A percentile compares a stretch with the other conserved stretches of the same genome.
Conservation (phyloP, 2,113 vertebrate genomes). For the Aplodontia rufa region DNA sequence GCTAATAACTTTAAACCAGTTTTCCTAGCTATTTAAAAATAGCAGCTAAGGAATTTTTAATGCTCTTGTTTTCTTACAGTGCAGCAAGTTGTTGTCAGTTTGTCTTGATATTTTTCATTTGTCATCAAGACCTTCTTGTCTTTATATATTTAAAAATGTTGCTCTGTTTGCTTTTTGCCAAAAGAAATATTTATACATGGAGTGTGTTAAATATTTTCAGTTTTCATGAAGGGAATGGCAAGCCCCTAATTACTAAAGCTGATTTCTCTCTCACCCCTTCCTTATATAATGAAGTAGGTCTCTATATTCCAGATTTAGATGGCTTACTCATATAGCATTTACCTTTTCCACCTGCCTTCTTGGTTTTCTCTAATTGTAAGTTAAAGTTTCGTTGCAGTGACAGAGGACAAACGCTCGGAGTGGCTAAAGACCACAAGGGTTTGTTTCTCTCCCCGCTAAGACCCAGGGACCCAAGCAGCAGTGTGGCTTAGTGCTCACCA, state of each 20-base stretch:
- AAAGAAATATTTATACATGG: constrained; percentile 15
- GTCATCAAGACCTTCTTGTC: constrained; percentile 36
- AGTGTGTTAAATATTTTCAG: constrained; percentile 67
- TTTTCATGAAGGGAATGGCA: constrained; percentile 45
- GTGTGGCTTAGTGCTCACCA: accelerated
- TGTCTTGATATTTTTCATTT: constrained; percentile 68
- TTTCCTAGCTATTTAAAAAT: constrained; percentile 62
- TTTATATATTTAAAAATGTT: constrained; percentile 45
- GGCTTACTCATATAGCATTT: neutral
- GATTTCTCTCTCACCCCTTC: constrained; percentile 11
- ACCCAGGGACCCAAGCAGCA: neutral
- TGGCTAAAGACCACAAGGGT: neutral
- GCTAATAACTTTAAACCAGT: constrained; percentile 29
- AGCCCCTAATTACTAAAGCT: constrained; percentile 35
- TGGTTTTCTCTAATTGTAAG: neutral
- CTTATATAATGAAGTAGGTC: neutral
- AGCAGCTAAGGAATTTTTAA: constrained; percentile 57
- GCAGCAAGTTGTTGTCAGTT: constrained; percentile 50
- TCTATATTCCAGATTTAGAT: neutral
- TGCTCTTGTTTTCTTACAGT: constrained; percentile 40
- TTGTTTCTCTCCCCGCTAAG: neutral
- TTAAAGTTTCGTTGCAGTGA: neutral
- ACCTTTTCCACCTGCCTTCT: neutral
- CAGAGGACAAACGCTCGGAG: neutral
- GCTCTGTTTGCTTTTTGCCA: constrained; percentile 58